These are phyloP conservation scores for Leptura quadrifasciata DNA, from an alignment of 2,888 invertebrate genomes.

Conservation along the genomic window DNA sequence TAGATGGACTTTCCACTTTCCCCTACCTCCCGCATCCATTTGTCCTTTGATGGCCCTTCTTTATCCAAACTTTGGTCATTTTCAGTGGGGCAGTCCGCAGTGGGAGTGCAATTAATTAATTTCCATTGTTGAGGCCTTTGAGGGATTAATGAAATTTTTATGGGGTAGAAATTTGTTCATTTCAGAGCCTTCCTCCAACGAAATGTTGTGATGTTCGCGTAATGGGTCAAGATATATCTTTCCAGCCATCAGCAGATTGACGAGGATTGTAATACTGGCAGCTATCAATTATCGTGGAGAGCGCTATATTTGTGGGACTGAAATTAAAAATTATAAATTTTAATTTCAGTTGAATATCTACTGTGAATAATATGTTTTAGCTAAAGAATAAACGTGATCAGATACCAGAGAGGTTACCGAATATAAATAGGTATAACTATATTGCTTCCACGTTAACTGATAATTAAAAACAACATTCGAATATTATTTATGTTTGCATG, in stretches of 20 bases:
- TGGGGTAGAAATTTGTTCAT: slow-evolving; percentile 37
- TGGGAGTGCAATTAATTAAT: slow-evolving; percentile 35
- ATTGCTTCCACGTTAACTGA: too few relatives aligned
- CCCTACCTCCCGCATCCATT: slow-evolving; percentile 22
- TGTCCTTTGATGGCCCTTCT: slow-evolving; percentile 38
- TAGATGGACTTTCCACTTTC: slow-evolving; percentile 28
- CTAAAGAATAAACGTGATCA: too few relatives aligned
- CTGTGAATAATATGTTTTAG: too few relatives aligned
- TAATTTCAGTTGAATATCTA: background rate
- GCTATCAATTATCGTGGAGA: background rate
- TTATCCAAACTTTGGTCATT: slow-evolving; percentile 40
- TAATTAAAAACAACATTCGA: too few relatives aligned
- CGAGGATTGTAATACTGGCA: background rate
- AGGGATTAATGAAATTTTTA: slow-evolving; percentile 41
- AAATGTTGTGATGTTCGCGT: slow-evolving; percentile 11
- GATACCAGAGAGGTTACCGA: too few relatives aligned
- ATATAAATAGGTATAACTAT: too few relatives aligned
- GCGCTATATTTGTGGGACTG: background rate
- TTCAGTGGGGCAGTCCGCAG: slow-evolving; percentile 10
- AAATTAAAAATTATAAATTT: background rate
- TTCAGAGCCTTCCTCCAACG: slow-evolving; percentile 23
- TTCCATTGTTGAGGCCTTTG: slow-evolving; percentile 39
- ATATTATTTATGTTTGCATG: too few relatives aligned
- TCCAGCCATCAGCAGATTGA: slow-evolving; percentile 4
- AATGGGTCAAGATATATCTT: background rate